Evolutionary conservation across 2,113 vertebrate genomes (phyloP), one percentile per base, ranked within the genome.

Genomic region (Aramus guarauna): DNA sequence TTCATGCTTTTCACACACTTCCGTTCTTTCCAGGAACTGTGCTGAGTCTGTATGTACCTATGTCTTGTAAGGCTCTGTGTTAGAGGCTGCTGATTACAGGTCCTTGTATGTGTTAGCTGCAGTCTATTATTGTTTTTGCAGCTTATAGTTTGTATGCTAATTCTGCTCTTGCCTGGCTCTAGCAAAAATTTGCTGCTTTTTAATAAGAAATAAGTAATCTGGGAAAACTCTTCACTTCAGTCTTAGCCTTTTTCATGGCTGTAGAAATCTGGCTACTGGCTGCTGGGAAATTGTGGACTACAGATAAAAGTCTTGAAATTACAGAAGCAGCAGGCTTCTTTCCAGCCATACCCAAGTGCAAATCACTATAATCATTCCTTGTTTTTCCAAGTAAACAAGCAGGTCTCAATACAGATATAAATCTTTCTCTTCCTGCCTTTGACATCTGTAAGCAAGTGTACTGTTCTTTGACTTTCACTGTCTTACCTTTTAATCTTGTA

Each of bases 361-460:
- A 75, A 90, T 75, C 52, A 47, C 26, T 94, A 22, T 47, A 50
- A 82, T 53, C 37, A 73, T 32, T 53, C 22, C 16, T 63, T 89
- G 56, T 67, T 95, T 94, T 87, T 91, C 17, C 34, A 86, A 91
- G n/a, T 63, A 90, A 89, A 81, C 36, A 77, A 81, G 34, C 23
- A 93, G 22, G 52, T 85, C 89, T 87, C 66, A 82, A 67, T 90
- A 81, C 8, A 0, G 2, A 19, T 34, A 67, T 8, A 56, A 69
- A 56, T 80, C 3, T 69, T 86, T 64, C 34, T 74, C 21, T 72
- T 92, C 32, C 34, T 82, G 47, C 8, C 19, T 84, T 77, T 95
- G 69, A 75, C 34, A 78, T 19, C 47, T 18, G 34, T 52, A 58
- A 67, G 27, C 32, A 71, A 76, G 36, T 37, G 8, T 10, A 39